Evolutionary conservation across 2,797 vertebrate genomes (phyloP).

Genomic region (Hippoglossus hippoglossus): DNA sequence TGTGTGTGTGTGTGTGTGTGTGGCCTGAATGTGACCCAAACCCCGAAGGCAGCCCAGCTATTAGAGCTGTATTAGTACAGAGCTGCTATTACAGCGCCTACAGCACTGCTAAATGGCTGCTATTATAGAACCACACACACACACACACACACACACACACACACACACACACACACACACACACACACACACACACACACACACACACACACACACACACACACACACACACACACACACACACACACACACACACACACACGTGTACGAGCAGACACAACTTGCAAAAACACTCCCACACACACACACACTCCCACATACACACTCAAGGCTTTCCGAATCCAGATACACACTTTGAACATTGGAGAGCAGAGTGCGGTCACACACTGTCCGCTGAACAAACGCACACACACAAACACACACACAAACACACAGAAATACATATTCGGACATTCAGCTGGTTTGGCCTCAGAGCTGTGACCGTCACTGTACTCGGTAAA

Average conservation of each 20-base stretch:
- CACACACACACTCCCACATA: slow-evolving; percentile 25
- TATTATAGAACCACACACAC: slow-evolving; percentile 62
- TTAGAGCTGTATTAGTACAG: slow-evolving; percentile 78
- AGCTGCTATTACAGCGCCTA: slow-evolving; percentile 77
- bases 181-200: slow-evolving; percentile 31
- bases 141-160: slow-evolving; percentile 32
- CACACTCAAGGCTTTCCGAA: slow-evolving; percentile 3
- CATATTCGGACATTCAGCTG: slow-evolving; percentile 13
- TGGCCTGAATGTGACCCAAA: slow-evolving; percentile 75
- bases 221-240: slow-evolving; percentile 32
- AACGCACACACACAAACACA: not conserved
- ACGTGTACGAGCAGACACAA: not conserved
- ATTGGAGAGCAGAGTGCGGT: slow-evolving; percentile 10
- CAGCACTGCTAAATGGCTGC: slow-evolving; percentile 72
- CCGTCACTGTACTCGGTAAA: slow-evolving; percentile 18
- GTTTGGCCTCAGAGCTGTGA: slow-evolving; percentile 9
- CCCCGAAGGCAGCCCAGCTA: slow-evolving; percentile 72
- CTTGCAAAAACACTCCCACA: slow-evolving; percentile 23
- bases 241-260: slow-evolving; percentile 25
- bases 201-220: slow-evolving; percentile 16
- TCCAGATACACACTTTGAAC: slow-evolving; percentile 19
- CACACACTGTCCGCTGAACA: slow-evolving; percentile 12
- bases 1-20: slow-evolving; percentile 62
- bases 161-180: slow-evolving; percentile 22
- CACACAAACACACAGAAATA: not conserved